phyloP scores from a whole-genome alignment of 2,113 vertebrate genomes.

The Mesembrinibis cayennensis region DNA sequence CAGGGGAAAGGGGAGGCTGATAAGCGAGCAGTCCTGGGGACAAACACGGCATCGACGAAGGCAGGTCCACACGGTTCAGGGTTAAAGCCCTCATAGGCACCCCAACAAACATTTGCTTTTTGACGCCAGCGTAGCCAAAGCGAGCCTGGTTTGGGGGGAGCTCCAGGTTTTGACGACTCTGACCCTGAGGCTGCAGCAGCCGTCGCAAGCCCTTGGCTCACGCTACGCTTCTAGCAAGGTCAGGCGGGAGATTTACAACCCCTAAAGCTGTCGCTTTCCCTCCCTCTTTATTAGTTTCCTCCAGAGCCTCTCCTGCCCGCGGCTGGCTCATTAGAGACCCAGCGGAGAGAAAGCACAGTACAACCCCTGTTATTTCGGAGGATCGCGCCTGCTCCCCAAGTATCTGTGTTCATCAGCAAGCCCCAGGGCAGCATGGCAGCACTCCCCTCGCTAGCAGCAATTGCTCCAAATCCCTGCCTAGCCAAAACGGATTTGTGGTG shows the following conservation, averaged over 20 bases:
- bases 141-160: neutral
- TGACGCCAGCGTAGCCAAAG: neutral
- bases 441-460: rapidly evolving
- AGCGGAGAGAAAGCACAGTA: rapidly evolving
- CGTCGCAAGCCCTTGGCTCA: neutral
- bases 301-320: neutral
- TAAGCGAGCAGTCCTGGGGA: neutral
- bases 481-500: neutral
- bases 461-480: neutral
- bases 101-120: neutral
- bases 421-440: neutral
- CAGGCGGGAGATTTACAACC: neutral
- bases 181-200: neutral
- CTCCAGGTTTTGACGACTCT: neutral
- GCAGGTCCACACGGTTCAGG: neutral
- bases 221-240: neutral
- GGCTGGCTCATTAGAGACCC: neutral
- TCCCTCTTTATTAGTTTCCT: neutral
- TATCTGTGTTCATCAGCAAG: neutral
- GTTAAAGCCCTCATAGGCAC: neutral
- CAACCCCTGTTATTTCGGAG: neutral
- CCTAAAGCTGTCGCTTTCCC: neutral
- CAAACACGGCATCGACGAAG: neutral
- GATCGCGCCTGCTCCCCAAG: neutral
- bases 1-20: neutral